Percentiles rank a stretch among this genome's conserved stretches.
These are phyloP conservation scores for Andrena haemorrhoa DNA, from an alignment of 2,888 invertebrate species.

Conservation along the genomic window DNA sequence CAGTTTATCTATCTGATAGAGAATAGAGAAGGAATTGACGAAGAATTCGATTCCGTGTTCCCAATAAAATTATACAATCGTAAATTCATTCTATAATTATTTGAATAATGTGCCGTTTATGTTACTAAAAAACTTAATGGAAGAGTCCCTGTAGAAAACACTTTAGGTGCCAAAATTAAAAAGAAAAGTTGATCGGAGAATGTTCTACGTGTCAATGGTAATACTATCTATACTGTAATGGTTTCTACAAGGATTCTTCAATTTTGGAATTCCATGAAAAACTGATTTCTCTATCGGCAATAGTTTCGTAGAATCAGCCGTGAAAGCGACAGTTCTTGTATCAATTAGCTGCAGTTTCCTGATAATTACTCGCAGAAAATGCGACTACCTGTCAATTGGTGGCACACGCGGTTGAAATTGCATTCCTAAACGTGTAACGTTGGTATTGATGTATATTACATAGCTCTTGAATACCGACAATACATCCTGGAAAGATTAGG, in stretches of 20 bases:
- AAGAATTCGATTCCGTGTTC: too few relatives aligned
- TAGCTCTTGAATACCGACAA: background rate
- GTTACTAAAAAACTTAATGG: too few relatives aligned
- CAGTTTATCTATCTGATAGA: too few relatives aligned
- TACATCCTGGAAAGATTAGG: background rate
- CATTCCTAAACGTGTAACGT: background rate
- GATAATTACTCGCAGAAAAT: conserved; percentile 42
- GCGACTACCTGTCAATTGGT: conserved; percentile 40
- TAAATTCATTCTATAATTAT: too few relatives aligned
- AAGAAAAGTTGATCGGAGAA: too few relatives aligned
- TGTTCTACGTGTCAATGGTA: too few relatives aligned
- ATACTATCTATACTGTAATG: background rate
- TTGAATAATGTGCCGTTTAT: too few relatives aligned
- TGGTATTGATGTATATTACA: background rate
- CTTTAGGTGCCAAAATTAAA: too few relatives aligned
- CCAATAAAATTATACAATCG: too few relatives aligned
- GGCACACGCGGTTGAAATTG: background rate
- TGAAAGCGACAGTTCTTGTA: conserved; percentile 17
- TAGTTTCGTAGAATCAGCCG: conserved; percentile 2
- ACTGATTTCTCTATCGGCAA: background rate
- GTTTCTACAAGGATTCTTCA: background rate
- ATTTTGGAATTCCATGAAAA: background rate
- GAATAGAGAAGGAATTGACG: too few relatives aligned
- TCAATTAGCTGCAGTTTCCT: background rate
- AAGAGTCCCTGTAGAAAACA: too few relatives aligned